phyloP scores from a whole-genome alignment of 2,797 vertebrate species.

The Gadopsis bispinosus region DNA sequence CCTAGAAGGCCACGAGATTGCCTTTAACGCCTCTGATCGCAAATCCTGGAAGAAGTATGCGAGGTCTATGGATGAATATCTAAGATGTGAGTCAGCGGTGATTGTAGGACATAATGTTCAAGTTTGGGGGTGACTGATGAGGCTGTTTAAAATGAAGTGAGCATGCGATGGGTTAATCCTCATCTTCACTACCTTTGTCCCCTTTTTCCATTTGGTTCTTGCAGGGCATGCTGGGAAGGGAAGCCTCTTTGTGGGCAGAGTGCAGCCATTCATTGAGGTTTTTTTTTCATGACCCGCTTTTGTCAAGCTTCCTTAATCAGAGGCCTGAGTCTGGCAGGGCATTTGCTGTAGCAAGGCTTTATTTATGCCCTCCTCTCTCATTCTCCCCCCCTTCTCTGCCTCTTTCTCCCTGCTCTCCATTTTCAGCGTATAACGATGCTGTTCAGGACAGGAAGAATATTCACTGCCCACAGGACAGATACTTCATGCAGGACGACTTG shows the following conservation, averaged over 20 bases:
- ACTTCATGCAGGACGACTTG: slow-evolving; percentile 92
- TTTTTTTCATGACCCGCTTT: slow-evolving; percentile 78
- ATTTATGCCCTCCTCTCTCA: slow-evolving; percentile 79
- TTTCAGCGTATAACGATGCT: slow-evolving; percentile 92
- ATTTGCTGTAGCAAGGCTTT: slow-evolving; percentile 76
- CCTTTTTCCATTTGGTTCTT: slow-evolving; percentile 71
- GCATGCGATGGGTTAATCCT: slow-evolving; percentile 65
- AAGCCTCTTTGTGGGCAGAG: slow-evolving; percentile 84
- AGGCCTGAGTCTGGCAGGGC: slow-evolving; percentile 80
- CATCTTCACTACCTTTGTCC: slow-evolving; percentile 72
- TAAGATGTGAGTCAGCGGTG: slow-evolving; percentile 87
- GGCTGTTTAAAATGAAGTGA: slow-evolving; percentile 42
- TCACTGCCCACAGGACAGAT: slow-evolving; percentile 86
- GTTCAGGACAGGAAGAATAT: slow-evolving; percentile 93
- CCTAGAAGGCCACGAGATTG: slow-evolving; percentile 89
- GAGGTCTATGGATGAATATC: slow-evolving; percentile 89
- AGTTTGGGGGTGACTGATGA: slow-evolving; percentile 15
- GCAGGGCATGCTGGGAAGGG: slow-evolving; percentile 84
- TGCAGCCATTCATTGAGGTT: slow-evolving; percentile 75
- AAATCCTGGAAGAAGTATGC: slow-evolving; percentile 92
- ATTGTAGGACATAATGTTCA: neutral
- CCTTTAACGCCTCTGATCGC: slow-evolving; percentile 90
- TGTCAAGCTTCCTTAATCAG: slow-evolving; percentile 83
- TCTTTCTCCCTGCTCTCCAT: slow-evolving; percentile 43
- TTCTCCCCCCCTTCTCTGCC: slow-evolving; percentile 39